Evolutionary conservation across 2,113 vertebrate species (phyloP), one percentile per base, ranked within the genome.

Genomic region (Gadus macrocephalus): DNA sequence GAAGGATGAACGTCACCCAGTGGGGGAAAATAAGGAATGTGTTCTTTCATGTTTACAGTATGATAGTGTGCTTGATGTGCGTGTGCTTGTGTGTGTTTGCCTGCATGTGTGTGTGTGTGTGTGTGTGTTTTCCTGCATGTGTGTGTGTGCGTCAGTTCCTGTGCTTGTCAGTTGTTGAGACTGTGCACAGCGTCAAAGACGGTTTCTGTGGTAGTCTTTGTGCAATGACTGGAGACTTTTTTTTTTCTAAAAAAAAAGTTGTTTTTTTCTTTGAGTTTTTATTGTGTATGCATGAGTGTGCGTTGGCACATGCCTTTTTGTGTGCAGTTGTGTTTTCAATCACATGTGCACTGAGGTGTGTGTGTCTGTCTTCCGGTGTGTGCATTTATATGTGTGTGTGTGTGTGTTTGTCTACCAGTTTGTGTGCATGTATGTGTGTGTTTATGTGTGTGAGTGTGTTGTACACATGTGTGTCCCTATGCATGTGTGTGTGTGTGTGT

Each of bases 1-100:
- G 81, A 58, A 58, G 5, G 55, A 55, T 73, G 82, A 86, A 80
- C 82, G 86, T 86, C 74, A 78, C 71, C 77, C 25, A 73, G 31
- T 16, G 64, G 11, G 73, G 80, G 62, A 79, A 68, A 66, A 69
- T 73, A 71, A 82, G 80, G 80, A 80, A 82, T 79, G 71, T 87
- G 75, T 55, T 67, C 42, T 85, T 64, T 76, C 27, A 64, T 79
- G 82, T 88, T 75, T 74, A 71, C 53, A 20, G 56, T 77, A 72
- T 59, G 72, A 70, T 64, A 71, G 66, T 68, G 69, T 69, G 76
- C 71, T 75, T 80, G 74, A 49, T 49, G 42, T 9, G 8, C 12
- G 77, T 68, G 62, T 22, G 53, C 14, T 8, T 64, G 73, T 11
- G 58, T 55, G 66, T 61, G 61, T 68, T 4, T 53, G 49, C 66